phyloP scores from a whole-genome alignment of 92 coral and sea anemone genomes.

The Parazoanthus darwini region DNA sequence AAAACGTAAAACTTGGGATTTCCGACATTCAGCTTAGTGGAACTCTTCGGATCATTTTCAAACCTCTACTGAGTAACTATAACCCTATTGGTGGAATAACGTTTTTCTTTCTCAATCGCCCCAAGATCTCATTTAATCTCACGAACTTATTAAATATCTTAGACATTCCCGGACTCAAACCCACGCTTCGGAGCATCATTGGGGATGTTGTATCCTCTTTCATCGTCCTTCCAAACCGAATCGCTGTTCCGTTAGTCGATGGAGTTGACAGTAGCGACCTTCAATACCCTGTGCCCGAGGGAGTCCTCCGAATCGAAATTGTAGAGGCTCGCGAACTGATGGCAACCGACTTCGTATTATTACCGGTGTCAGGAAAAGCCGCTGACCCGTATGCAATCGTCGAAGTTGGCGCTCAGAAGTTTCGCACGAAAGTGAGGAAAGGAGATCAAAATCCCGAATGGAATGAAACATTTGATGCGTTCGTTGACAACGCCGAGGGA shows the following conservation, averaged over 20 bases:
- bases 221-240: constrained; percentile 89
- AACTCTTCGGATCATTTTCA: constrained; percentile 80
- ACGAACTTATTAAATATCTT: constrained; percentile 85
- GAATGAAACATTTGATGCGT: constrained; percentile 87
- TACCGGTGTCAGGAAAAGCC: constrained; percentile 54
- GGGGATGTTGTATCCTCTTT: constrained; percentile 84
- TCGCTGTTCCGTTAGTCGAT: constrained; percentile 81
- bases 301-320: constrained; percentile 76
- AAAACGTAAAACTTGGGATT: constrained; percentile 77
- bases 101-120: constrained; percentile 84
- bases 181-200: constrained; percentile 70
- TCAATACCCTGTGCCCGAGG: constrained; percentile 91
- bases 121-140: constrained; percentile 80
- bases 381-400: constrained; percentile 86
- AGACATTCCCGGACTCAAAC: constrained; percentile 91
- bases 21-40: constrained; percentile 89
- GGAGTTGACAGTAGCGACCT: constrained; percentile 77
- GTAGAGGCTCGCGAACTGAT: constrained; percentile 79
- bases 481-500: constrained; percentile 88
- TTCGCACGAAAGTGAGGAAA: constrained; percentile 79
- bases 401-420: constrained; percentile 91
- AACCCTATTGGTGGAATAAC: constrained; percentile 84
- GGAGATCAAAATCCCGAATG: constrained; percentile 77
- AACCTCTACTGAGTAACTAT: constrained; percentile 69
- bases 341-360: constrained; percentile 67